Evolutionary conservation across 2,797 vertebrate genomes (phyloP).

Genomic region (Melanotaenia nigrans): DNA sequence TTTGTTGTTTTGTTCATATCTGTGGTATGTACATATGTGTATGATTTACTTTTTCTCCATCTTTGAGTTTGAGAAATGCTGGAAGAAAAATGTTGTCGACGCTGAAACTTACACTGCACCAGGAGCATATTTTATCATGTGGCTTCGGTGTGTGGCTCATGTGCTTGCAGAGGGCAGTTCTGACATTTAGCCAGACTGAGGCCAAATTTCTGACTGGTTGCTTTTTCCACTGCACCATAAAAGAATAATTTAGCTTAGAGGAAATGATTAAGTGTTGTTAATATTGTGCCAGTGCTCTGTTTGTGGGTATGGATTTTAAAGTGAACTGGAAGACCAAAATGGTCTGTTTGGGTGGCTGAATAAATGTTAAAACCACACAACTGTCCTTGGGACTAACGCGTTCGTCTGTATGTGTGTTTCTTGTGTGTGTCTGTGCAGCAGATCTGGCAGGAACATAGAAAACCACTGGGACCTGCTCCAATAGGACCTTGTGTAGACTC

Average conservation of each 20-base stretch:
- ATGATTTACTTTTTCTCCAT: conserved; percentile 29
- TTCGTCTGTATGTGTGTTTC: conserved; percentile 28
- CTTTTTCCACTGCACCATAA: conserved; percentile 74
- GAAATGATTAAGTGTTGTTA: conserved; percentile 77
- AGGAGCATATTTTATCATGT: conserved; percentile 42
- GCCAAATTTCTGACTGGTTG: conserved; percentile 64
- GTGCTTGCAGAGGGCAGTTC: conserved; percentile 36
- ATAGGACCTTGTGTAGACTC: conserved; percentile 58
- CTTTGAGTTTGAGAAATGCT: conserved; percentile 29
- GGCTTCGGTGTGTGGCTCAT: conserved; percentile 35
- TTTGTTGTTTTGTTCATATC: conserved; percentile 35
- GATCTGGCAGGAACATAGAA: conserved; percentile 65
- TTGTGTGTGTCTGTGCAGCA: conserved; percentile 36
- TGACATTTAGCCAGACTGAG: conserved; percentile 64
- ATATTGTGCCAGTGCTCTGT: conserved; percentile 67
- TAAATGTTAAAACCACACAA: conserved; percentile 72
- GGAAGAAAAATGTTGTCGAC: conserved; percentile 14
- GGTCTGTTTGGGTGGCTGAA: conserved; percentile 72
- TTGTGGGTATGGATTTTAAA: conserved; percentile 66
- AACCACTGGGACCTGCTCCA: conserved; percentile 74
- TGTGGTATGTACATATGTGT: conserved; percentile 6
- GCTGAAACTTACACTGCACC: conserved; percentile 15
- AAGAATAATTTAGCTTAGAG: conserved; percentile 70
- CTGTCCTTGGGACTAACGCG: conserved; percentile 72
- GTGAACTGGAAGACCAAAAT: conserved; percentile 67